phyloP scores from a whole-genome alignment of 2,797 vertebrate genomes.

The Rallus crepitans region DNA sequence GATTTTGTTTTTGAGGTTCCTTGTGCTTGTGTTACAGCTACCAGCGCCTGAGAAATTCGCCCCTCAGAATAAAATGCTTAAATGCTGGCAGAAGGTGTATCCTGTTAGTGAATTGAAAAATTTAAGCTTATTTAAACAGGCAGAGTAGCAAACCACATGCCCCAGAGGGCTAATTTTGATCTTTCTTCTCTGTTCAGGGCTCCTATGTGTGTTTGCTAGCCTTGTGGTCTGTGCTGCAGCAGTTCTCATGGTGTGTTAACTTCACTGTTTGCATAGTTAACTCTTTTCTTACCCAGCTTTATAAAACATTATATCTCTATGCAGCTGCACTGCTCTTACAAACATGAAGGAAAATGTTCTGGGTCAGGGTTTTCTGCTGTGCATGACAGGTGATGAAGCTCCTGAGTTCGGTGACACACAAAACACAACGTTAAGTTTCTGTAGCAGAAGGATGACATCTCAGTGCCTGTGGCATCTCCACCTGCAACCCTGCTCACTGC shows the following conservation, averaged over 20 bases:
- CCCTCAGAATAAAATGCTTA: not conserved
- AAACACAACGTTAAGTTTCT: not conserved
- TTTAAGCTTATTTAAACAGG: not conserved
- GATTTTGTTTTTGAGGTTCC: not conserved
- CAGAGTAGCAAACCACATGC: not conserved
- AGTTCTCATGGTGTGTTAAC: not conserved
- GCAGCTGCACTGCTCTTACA: accelerated
- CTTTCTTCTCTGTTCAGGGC: not conserved
- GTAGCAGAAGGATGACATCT: not conserved
- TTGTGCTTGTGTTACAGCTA: not conserved
- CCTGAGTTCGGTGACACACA: not conserved
- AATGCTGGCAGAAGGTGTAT: not conserved
- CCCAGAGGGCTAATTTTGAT: conserved; percentile 1
- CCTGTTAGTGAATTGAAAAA: not conserved
- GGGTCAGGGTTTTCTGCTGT: not conserved
- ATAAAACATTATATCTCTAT: not conserved
- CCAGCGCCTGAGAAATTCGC: not conserved
- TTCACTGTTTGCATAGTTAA: not conserved
- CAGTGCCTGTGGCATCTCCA: not conserved
- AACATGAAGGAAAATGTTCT: not conserved
- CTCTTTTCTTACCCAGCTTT: not conserved
- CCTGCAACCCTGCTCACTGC: not conserved
- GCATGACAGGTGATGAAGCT: not conserved
- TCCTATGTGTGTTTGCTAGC: not conserved
- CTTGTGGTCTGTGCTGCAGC: not conserved